phyloP scores from a whole-genome alignment of 2,888 invertebrate species.

The Nomada ruficornis region DNA sequence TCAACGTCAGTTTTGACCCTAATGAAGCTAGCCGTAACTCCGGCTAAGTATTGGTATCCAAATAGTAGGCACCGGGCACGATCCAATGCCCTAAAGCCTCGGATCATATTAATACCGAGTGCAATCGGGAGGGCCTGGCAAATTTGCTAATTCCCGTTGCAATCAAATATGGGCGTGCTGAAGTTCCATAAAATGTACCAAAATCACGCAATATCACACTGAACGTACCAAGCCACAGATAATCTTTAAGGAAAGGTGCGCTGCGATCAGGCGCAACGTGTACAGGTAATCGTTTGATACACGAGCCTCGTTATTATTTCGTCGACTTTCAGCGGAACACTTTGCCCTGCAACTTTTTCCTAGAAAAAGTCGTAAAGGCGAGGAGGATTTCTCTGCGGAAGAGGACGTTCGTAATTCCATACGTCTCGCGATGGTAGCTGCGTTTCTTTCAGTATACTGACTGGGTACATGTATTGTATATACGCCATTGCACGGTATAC shows the following conservation, averaged over 20 bases:
- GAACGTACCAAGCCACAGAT: neutral
- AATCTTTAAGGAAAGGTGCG: neutral
- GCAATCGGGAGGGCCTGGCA: neutral
- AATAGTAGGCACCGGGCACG: conserved; percentile 2
- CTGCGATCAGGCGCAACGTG: neutral
- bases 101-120: conserved; percentile 18
- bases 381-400: conserved; percentile 47
- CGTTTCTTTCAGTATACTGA: conserved; percentile 9
- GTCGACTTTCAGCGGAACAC: conserved; percentile 6
- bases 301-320: conserved; percentile 41
- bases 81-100: neutral
- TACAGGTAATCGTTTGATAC: conserved; percentile 27
- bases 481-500: conserved; percentile 11
- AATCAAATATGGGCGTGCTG: neutral
- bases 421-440: conserved; percentile 22
- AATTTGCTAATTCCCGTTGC: conserved; percentile 1
- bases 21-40: conserved; percentile 3
- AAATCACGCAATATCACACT: neutral
- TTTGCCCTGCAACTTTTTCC: neutral
- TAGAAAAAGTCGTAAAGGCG: conserved; percentile 8
- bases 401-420: conserved; percentile 37
- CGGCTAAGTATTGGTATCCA: conserved; percentile 18
- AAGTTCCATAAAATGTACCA: neutral
- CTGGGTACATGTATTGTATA: neutral
- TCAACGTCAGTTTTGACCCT: neutral